Base-by-base conservation (phyloP, 2,888 invertebrate genomes). In the Troides aeacus region DNA sequence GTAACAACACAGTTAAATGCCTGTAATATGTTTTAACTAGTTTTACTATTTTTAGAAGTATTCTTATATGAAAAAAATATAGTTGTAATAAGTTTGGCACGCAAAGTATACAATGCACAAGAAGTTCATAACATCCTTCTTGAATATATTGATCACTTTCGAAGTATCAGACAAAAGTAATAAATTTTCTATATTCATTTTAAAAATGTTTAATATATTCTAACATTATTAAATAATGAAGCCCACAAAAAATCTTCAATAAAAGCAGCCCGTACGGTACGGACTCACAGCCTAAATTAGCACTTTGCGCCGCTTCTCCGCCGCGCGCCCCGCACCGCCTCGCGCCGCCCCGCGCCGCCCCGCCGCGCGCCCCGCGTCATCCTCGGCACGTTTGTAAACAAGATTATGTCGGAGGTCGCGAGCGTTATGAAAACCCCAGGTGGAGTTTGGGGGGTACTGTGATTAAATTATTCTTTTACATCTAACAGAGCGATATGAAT, bases 401-500 rank as follows among this genome's bases (percentile, higher is more conserved):
- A 57, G 70, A 70, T 70, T 70, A 66, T 42, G 63, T 24, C 70
- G 39, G 56, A 59, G 59, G 60, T 60, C 70, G 62, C 6, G 58
- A 53, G 60, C 53, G 63, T 64, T 66, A 70, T 66, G 70, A 70
- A 58, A 66, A 66, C 63, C 50, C 66, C 70, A 70, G 70, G 66
- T 70, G 70, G 60, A 39, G 24, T 42, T 61, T 24, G 36, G 17
- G 46, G 69, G 62, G 10, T 21, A 62, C 50, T 30, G 15, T 69
- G 69, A 69, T 69, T 62, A 69, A 42, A 64, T 64, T 64, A 64
- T 64, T 24, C 58, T 64, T 68, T 67, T 53, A 50, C 39, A 50
- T 50, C 62, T 50, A 39, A 36, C 36, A 53, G 21, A n/a, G 18
- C n/a, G 53, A 53, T 53, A 53, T 53, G 53, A n/a, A 53, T 53